Conservation (phyloP, 1,140 invertebrate species). For the Musca domestica region DNA sequence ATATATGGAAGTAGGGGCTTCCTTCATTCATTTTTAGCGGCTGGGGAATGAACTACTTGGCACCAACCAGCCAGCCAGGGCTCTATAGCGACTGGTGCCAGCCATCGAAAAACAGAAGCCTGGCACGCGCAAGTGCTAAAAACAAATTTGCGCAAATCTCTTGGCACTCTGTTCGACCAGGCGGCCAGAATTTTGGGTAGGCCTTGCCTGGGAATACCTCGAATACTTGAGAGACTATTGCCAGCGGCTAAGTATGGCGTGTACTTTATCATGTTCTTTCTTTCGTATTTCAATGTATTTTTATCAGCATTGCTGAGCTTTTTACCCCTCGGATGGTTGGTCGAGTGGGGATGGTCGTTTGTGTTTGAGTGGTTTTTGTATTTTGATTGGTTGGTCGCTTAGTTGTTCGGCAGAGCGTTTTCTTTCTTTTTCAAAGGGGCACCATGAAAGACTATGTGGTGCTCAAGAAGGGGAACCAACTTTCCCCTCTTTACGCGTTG, state of each 20-base stretch:
- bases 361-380: conserved; percentile 3
- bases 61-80: neutral
- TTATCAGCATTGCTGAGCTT: too few relatives aligned
- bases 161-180: conserved; percentile 51
- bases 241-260: neutral
- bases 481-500: too few relatives aligned
- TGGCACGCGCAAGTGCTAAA: conserved; percentile 18
- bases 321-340: too few relatives aligned
- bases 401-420: too few relatives aligned
- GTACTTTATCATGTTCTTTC: neutral
- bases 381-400: conserved; percentile 3
- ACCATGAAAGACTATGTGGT: too few relatives aligned
- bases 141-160: conserved; percentile 48
- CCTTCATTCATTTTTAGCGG: too few relatives aligned
- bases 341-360: neutral
- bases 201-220: neutral
- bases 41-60: too few relatives aligned
- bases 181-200: conserved; percentile 30
- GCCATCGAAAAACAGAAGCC: neutral
- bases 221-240: neutral
- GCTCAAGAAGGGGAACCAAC: too few relatives aligned
- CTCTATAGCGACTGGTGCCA: too few relatives aligned
- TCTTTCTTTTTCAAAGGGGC: too few relatives aligned
- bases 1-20: too few relatives aligned
- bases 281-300: neutral